A percentile compares a stretch with the other conserved stretches of the same genome.
Evolutionary conservation across 2,888 invertebrate genomes (phyloP).

Genomic region (Melanotus villosus): DNA sequence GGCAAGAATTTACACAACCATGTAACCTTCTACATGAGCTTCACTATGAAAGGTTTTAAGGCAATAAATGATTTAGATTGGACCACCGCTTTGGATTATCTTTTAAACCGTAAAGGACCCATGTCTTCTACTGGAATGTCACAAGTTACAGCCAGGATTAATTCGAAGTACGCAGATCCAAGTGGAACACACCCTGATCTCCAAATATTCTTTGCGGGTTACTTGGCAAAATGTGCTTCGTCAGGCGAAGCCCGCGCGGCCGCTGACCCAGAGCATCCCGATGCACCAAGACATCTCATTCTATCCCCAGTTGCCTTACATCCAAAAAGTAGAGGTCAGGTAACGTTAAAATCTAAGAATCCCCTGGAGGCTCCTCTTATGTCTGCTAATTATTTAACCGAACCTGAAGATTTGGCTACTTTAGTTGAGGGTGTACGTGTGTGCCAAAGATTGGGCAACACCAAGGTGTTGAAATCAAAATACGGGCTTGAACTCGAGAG

Average conservation of each 20-base stretch:
- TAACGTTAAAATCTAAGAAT: conserved; percentile 77
- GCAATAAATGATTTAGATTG: conserved; percentile 74
- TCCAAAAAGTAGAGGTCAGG: conserved; percentile 77
- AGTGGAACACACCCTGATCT: conserved; percentile 76
- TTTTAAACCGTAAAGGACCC: conserved; percentile 74
- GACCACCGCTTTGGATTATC: conserved; percentile 75
- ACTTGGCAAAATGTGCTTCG: conserved; percentile 74
- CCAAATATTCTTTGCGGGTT: conserved; percentile 79
- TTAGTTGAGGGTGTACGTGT: conserved; percentile 76
- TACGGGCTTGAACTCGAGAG: conserved; percentile 72
- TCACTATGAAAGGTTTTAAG: conserved; percentile 70
- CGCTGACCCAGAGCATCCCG: conserved; percentile 63
- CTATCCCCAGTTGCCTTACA: conserved; percentile 76
- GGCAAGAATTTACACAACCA: conserved; percentile 81
- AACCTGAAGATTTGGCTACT: conserved; percentile 76
- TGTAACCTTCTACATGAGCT: conserved; percentile 75
- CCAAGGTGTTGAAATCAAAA: conserved; percentile 72
- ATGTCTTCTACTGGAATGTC: conserved; percentile 77
- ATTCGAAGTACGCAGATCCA: conserved; percentile 74
- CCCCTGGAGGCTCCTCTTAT: conserved; percentile 81
- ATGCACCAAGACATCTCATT: conserved; percentile 61
- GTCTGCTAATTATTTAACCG: conserved; percentile 82
- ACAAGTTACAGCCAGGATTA: conserved; percentile 77
- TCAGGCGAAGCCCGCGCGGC: conserved; percentile 69
- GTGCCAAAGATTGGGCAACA: conserved; percentile 73